Evolutionary conservation across 2,797 vertebrate genomes (phyloP).

Genomic region (Coregonus ussuriensis): DNA sequence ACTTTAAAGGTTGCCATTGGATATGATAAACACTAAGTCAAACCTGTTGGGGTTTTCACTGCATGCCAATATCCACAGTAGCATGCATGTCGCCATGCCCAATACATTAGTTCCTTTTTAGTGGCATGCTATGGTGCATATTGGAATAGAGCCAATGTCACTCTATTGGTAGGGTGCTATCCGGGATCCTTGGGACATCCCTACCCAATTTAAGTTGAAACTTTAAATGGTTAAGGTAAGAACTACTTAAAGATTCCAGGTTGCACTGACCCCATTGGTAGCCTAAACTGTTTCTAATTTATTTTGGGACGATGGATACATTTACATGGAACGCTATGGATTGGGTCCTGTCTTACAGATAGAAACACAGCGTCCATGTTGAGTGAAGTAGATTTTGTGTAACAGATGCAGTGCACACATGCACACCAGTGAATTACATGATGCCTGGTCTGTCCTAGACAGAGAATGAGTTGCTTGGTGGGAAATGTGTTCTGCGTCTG

Average conservation of each 20-base stretch:
- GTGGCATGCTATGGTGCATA: no score
- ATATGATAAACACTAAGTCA: not conserved
- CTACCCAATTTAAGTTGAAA: no score
- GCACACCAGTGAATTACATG: constrained; percentile 26
- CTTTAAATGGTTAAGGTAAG: no score
- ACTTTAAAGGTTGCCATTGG: not conserved
- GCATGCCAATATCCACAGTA: not conserved
- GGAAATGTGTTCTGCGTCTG: constrained; percentile 15
- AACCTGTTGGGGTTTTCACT: no score
- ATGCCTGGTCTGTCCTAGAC: constrained; percentile 21
- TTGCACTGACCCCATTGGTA: no score
- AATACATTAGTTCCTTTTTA: no score
- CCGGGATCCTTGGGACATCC: no score
- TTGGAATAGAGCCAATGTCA: no score
- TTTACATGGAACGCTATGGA: not conserved
- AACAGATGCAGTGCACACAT: not conserved
- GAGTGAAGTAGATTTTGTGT: constrained; percentile 8
- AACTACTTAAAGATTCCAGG: no score
- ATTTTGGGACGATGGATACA: not conserved
- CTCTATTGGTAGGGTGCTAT: no score
- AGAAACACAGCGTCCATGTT: no score
- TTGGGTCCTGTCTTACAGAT: not conserved
- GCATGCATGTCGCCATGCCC: no score
- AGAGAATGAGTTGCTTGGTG: constrained; percentile 45
- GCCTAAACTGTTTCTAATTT: not conserved